Conservation (phyloP, 2,888 invertebrate species). For the Neelides folsomi region DNA sequence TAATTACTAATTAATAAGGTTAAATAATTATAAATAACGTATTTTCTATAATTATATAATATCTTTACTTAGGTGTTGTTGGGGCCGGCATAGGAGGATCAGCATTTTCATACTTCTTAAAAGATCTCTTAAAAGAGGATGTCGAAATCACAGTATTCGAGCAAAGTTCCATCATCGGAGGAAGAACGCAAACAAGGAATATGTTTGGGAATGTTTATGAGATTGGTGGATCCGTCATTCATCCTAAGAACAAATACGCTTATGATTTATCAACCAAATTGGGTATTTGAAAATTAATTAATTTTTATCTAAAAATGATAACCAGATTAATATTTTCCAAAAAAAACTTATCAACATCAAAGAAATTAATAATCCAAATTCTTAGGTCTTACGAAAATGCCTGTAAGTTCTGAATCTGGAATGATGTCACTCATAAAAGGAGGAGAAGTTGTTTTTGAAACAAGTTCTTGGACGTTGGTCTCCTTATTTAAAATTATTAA, state of each 20-base stretch:
- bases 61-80: conserved; percentile 42
- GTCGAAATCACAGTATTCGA: conserved; percentile 46
- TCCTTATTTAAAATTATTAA: conserved; percentile 42
- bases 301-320: neutral
- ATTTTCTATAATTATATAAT: too few species aligned
- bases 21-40: too few species aligned
- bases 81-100: conserved; percentile 52
- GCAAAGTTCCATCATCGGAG: conserved; percentile 42
- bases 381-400: conserved; percentile 12
- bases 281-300: conserved; percentile 36
- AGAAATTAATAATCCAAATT: neutral
- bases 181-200: conserved; percentile 43
- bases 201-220: conserved; percentile 44
- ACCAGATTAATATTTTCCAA: neutral
- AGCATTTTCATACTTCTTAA: conserved; percentile 45
- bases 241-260: conserved; percentile 47
- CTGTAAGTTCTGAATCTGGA: conserved; percentile 14
- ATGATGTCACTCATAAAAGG: conserved; percentile 24
- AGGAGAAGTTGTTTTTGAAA: conserved; percentile 43
- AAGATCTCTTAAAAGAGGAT: conserved; percentile 39
- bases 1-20: too few species aligned
- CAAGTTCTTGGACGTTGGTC: conserved; percentile 41
- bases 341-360: neutral
- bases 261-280: conserved; percentile 42
- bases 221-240: conserved; percentile 49